These are phyloP conservation scores for Drosophila jambulina DNA, from an alignment of 1,140 invertebrate genomes.

Conservation along the genomic window DNA sequence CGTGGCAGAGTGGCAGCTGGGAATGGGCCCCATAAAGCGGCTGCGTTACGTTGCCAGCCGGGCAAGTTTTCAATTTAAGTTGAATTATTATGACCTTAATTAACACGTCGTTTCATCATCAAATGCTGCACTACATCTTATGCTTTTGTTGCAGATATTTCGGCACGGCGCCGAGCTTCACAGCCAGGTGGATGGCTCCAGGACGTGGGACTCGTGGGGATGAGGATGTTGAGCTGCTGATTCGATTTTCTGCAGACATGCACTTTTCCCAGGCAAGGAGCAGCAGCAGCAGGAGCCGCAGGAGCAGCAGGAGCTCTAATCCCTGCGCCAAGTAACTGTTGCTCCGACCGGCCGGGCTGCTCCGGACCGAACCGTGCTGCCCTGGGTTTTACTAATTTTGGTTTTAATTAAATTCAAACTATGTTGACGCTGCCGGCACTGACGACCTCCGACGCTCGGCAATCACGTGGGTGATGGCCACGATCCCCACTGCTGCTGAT, in stretches of 20 bases:
- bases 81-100: conserved; percentile 84
- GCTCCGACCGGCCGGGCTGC: conserved; percentile 36
- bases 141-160: conserved; percentile 81
- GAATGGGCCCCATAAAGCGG: conserved; percentile 6
- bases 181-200: conserved; percentile 36
- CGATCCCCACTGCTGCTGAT: conserved; percentile 18
- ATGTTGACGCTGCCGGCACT: conserved; percentile 74
- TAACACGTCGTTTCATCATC: conserved; percentile 83
- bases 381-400: conserved; percentile 72
- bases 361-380: conserved; percentile 6
- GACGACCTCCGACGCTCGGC: conserved; percentile 44
- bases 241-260: conserved; percentile 83
- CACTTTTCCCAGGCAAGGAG: conserved; percentile 65
- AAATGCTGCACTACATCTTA: conserved; percentile 80
- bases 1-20: conserved; percentile 6
- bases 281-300: conserved; percentile 5
- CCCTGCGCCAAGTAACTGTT: conserved; percentile 76
- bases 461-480: conserved; percentile 50
- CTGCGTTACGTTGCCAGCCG: conserved; percentile 23
- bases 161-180: conserved; percentile 50
- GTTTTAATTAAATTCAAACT: conserved; percentile 82
- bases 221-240: conserved; percentile 65
- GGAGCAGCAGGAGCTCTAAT: conserved; percentile 53
- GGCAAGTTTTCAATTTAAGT: conserved; percentile 83
- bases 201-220: conserved; percentile 1